A percentile compares a stretch with the other conserved stretches of the same genome.
Conservation (phyloP, 2,888 invertebrate species). For the Quadroppia sp. region DNA sequence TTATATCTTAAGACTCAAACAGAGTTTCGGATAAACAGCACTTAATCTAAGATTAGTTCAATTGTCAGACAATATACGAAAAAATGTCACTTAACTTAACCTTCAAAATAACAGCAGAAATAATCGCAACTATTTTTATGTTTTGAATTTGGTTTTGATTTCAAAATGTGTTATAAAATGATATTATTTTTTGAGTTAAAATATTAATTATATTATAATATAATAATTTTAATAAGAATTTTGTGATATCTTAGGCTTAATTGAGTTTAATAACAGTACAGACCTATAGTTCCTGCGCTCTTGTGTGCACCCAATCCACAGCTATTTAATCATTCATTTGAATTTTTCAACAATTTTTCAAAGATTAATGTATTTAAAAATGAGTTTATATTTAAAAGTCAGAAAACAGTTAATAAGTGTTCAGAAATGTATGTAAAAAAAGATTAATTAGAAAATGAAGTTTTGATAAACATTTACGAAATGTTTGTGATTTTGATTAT, state of each 20-base stretch:
- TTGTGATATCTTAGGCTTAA: conserved; percentile 21
- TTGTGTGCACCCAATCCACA: not conserved
- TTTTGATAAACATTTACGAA: conserved; percentile 3
- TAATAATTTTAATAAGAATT: not conserved
- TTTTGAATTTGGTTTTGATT: not conserved
- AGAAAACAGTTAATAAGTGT: not conserved
- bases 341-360: not conserved
- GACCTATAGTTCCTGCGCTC: not conserved
- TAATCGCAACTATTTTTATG: conserved; percentile 11
- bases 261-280: not conserved
- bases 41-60: too few relatives aligned
- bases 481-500: not conserved
- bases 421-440: not conserved
- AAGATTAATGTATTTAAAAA: not conserved
- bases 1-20: too few relatives aligned
- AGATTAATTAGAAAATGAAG: not conserved
- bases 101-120: too few relatives aligned
- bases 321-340: not conserved
- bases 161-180: not conserved
- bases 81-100: too few relatives aligned
- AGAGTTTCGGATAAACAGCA: too few relatives aligned
- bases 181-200: not conserved
- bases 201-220: not conserved
- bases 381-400: not conserved
- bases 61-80: too few relatives aligned